Evolutionary conservation across 2,113 vertebrate genomes (phyloP), one percentile per base, ranked within the genome.

Genomic region (Gadus macrocephalus): DNA sequence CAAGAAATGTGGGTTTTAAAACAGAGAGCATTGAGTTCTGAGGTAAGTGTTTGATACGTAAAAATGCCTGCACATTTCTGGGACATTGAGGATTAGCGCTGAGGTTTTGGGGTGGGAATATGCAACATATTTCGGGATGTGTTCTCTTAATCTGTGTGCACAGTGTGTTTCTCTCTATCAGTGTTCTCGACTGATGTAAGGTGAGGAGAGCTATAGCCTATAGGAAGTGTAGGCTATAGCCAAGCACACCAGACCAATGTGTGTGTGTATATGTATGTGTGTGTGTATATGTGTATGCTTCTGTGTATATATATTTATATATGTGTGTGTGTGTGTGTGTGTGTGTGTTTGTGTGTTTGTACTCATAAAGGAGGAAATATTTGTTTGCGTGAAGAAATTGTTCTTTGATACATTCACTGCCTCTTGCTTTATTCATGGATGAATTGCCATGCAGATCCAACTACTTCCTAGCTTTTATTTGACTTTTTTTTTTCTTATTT

Each of bases 11-110:
- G 25, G 25, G 25, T 25, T 25, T 25, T 25, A 25, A 25, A 25
- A 25, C 25, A 25, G 25, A 25, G 25, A 25, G 25, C 25, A 25
- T 25, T 53, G 8, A 66, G 28, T 69, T 64, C 56, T 0, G n/a
- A 76, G 19, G 67, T 70, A 58, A 73, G 76, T 78, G 66, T 12
- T 25, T 25, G 25, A 62, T 76, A 66, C 73, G 67, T 79, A 61
- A 79, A 75, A 76, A 85, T 82, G 78, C 25, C 70, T 38, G 62
- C 74, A 78, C 55, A 58, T 22, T 75, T 76, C 16, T 5, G 49
- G 73, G 68, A 58, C 71, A 64, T 31, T 22, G 16, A 5, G 64
- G 75, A 75, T 86, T 82, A 78, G 71, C 28, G 35, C 53, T 58
- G 66, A 64, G 67, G 72, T 72, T 78, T 76, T 77, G 71, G 25